A percentile compares a stretch with the other conserved stretches of the same genome.
phyloP scores from a whole-genome alignment of 1,140 invertebrate species.

The Habropoda laboriosa region DNA sequence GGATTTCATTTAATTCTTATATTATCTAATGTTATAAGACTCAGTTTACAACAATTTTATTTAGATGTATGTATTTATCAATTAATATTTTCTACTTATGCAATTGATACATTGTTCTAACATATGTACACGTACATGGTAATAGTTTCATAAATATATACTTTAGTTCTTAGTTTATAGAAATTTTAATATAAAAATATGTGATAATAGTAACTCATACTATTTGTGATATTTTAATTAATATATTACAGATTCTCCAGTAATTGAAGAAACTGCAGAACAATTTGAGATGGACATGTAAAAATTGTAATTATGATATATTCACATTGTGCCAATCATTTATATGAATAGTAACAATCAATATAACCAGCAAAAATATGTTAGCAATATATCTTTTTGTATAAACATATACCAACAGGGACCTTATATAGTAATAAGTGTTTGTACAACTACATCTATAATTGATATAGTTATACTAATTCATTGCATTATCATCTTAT shows the following conservation, averaged over 20 bases:
- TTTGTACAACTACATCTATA: constrained; percentile 13
- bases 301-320: constrained; percentile 54
- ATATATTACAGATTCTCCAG: constrained; percentile 64
- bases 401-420: constrained; percentile 25
- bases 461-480: constrained; percentile 1
- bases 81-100: too few relatives aligned
- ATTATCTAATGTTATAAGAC: not conserved
- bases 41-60: too few relatives aligned
- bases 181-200: not conserved
- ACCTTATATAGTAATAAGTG: constrained; percentile 31
- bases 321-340: constrained; percentile 48
- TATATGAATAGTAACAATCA: constrained; percentile 14
- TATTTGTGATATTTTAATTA: constrained; percentile 11
- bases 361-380: not conserved
- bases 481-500: not conserved
- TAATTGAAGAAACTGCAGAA: constrained; percentile 72
- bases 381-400: constrained; percentile 20
- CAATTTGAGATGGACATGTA: constrained; percentile 78
- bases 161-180: not conserved
- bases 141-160: too few relatives aligned
- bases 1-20: not conserved
- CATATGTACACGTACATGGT: too few relatives aligned
- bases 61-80: not conserved
- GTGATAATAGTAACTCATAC: not conserved
- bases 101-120: too few relatives aligned